Base-by-base conservation (phyloP, 2,888 invertebrate genomes). In the Protodeltote pygarga region DNA sequence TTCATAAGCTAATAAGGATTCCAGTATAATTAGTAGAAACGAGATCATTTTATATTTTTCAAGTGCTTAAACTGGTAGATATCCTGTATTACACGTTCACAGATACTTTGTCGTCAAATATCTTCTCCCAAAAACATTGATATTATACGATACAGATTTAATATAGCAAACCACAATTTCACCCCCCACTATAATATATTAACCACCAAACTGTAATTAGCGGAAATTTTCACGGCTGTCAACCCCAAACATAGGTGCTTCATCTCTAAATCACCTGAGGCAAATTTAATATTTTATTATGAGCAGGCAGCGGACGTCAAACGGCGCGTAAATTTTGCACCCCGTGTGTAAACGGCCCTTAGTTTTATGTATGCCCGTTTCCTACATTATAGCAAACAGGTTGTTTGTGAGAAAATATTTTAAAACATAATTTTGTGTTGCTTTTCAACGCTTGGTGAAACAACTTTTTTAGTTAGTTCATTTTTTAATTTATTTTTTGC, bases 211-310 rank as follows among this genome's bases (percentile, higher is more conserved):
- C 25, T 6, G 5, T 5, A n/a, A 15, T 15, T 9, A 9, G 3
- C 19, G 16, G 10, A 29, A 33, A 50, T 14, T 14, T 25, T 5
- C 5, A 0, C 8, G 0, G 11, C 14, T 41, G 27, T 31, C 17
- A 61, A 50, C 28, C 5, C 42, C 24, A 16, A 5, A 11, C 31
- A 31, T 34, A 24, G 29, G 29, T 41, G 14, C 9, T 51, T 28
- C 42, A 33, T 38, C 17, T 20, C 28, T 28, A 59, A 62, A 65
- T 66, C 62, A 51, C 69, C 52, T 38, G 40, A 47, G 61, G 60
- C 50, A 29, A 46, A 46, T 63, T 67, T 61, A 63, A 67, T 67
- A 65, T 62, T 69, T 63, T 51, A 64, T 46, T 55, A 58, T 44
- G 54, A 54, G 37, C 44, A 42, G 37, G 50, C 21, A 47, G 23